Evolutionary conservation across 2,888 invertebrate genomes (phyloP).

Genomic region (Mylabris sibirica): DNA sequence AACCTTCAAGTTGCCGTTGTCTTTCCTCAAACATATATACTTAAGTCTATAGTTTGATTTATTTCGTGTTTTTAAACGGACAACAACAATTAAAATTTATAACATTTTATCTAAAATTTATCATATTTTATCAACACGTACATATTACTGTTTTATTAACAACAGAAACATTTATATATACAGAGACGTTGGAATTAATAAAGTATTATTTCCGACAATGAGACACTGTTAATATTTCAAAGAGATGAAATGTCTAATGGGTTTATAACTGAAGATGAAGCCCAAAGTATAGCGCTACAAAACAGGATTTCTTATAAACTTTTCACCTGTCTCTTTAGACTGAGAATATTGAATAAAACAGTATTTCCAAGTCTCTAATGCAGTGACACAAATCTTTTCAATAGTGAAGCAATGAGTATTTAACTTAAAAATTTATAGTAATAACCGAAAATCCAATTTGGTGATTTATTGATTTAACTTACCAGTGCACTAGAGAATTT

Average conservation of each 20-base stretch:
- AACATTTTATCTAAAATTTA: not conserved
- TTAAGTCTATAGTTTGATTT: constrained; percentile 2
- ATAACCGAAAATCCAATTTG: no score
- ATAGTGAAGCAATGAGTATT: no score
- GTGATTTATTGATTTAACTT: no score
- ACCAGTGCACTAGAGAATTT: no score
- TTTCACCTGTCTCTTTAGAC: not conserved
- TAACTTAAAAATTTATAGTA: no score
- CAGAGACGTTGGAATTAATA: not conserved
- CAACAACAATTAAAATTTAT: constrained; percentile 8
- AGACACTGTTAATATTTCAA: not conserved
- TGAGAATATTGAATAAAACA: not conserved
- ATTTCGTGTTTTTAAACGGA: not conserved
- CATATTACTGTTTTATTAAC: not conserved
- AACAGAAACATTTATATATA: not conserved
- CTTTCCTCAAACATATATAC: not conserved
- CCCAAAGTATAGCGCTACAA: not conserved
- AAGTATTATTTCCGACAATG: constrained; percentile 2
- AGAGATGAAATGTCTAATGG: not conserved
- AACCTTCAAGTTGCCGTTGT: constrained; percentile 5
- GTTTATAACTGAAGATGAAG: not conserved
- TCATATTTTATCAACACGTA: not conserved
- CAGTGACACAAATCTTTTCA: no score
- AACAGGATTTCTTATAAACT: not conserved
- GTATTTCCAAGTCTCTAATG: no score